Evolutionary conservation across 1,140 invertebrate genomes (phyloP), one percentile per base, ranked within the genome.

Genomic region (Thaumetopoea pityocampa): DNA sequence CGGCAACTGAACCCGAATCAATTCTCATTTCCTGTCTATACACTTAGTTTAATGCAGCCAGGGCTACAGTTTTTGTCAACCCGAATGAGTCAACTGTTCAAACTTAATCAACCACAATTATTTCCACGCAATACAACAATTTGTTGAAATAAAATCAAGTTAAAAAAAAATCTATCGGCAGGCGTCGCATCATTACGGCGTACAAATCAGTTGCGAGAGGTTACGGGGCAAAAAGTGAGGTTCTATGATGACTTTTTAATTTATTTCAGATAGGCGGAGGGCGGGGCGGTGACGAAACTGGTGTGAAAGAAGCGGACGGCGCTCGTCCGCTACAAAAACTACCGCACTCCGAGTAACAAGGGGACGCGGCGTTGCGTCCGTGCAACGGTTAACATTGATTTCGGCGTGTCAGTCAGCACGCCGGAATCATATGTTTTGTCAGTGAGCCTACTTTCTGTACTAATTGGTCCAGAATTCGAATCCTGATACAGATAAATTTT

Each of bases 191-290:
- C 16, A 34, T 14, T 26, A 33, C 4, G n/a, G 14, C 10, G 27
- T 17, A 29, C 23, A 35, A 50, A 41, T n/a, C n/a, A n/a, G n/a
- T n/a, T n/a, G n/a, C n/a, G n/a, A n/a, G n/a, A n/a, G n/a, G n/a
- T n/a, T n/a, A n/a, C n/a, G n/a, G n/a, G n/a, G n/a, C 26, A 66
- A 63, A 63, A 71, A 59, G 36, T 29, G 14, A 11, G 18, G 19
- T 27, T 38, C 24, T 56, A 33, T 72, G 64, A 76, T 61, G 64
- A 58, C 48, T 72, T 72, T 76, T 76, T 76, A 76, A 76, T 76
- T 72, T 68, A 72, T 76, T 64, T 72, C 51, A 51, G 55, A 59
- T 49, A 35, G 22, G 40, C 29, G 16, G 49, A 26, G 55, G 51
- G 33, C 45, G 29, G 51, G 38, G 50, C 60, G 57, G 62, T 62